These are phyloP conservation scores for Stichopus chloronotus DNA, from an alignment of 35 echinoderm and acorn worm species.

Conservation along the genomic window DNA sequence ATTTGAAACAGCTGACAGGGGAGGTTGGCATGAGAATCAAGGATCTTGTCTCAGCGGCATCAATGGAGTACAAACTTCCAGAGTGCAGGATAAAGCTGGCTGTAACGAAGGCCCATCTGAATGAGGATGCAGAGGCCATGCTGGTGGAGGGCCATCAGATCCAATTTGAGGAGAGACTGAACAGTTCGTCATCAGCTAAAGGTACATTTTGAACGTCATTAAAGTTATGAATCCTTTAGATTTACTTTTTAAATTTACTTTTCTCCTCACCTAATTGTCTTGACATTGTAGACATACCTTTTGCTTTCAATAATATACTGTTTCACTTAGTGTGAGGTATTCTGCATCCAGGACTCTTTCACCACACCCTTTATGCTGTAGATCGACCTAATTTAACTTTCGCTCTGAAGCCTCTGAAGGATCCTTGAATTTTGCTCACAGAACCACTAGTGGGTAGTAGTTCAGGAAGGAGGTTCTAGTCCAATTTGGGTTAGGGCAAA, in stretches of 20 bases:
- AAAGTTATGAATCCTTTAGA: not conserved
- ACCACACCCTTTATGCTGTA: too few relatives aligned
- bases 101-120: conserved; percentile 60
- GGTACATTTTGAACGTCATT: not conserved
- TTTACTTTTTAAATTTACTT: not conserved
- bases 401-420: too few relatives aligned
- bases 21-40: conserved; percentile 73
- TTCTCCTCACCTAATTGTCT: too few relatives aligned
- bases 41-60: conserved; percentile 65
- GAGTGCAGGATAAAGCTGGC: conserved; percentile 66
- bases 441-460: too few relatives aligned
- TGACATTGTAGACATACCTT: too few relatives aligned
- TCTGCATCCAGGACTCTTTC: too few relatives aligned
- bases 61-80: conserved; percentile 73
- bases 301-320: too few relatives aligned
- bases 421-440: too few relatives aligned
- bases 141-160: conserved; percentile 64
- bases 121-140: conserved; percentile 81
- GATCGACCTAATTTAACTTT: too few relatives aligned
- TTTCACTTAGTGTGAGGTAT: too few relatives aligned
- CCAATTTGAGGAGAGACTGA: conserved; percentile 64
- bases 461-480: too few relatives aligned
- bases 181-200: not conserved
- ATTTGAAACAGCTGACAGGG: conserved; percentile 54
- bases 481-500: too few relatives aligned